Conservation (phyloP, 2,113 vertebrate genomes). For the Podarcis cretensis region DNA sequence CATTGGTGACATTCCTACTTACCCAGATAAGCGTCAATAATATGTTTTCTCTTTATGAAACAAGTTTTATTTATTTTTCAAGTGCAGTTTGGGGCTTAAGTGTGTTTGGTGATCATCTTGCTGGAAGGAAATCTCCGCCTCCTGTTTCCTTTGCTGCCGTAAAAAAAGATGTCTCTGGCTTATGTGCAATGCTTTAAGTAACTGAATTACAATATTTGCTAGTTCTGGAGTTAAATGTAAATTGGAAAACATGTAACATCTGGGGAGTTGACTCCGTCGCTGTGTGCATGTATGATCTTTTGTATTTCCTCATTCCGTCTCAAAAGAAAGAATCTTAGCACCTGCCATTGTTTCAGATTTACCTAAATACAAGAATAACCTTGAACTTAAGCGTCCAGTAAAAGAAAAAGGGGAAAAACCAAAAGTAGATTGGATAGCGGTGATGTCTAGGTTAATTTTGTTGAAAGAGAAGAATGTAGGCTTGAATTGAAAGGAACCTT, state of each 20-base stretch:
- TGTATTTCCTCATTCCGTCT: neutral
- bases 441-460: neutral
- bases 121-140: constrained; percentile 42
- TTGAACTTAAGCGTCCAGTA: neutral
- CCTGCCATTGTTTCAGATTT: neutral
- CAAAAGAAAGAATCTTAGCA: neutral
- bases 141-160: constrained; percentile 20
- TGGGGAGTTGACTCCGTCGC: neutral
- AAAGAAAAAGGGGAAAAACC: neutral
- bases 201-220: neutral
- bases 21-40: constrained; percentile 65
- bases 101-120: constrained; percentile 38
- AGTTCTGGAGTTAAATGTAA: neutral
- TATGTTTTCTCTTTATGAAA: constrained; percentile 53
- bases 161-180: constrained; percentile 38
- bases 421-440: neutral
- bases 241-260: neutral
- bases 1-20: constrained; percentile 60
- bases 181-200: constrained; percentile 16
- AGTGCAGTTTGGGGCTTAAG: constrained; percentile 41
- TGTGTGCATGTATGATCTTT: no score
- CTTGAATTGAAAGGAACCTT: neutral
- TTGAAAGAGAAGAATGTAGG: neutral
- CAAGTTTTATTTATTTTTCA: constrained; percentile 58
- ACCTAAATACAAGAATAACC: accelerated